Percentiles rank a stretch among this genome's conserved stretches.
phyloP scores from a whole-genome alignment of 2,888 invertebrate genomes.

The Portevinia maculata region DNA sequence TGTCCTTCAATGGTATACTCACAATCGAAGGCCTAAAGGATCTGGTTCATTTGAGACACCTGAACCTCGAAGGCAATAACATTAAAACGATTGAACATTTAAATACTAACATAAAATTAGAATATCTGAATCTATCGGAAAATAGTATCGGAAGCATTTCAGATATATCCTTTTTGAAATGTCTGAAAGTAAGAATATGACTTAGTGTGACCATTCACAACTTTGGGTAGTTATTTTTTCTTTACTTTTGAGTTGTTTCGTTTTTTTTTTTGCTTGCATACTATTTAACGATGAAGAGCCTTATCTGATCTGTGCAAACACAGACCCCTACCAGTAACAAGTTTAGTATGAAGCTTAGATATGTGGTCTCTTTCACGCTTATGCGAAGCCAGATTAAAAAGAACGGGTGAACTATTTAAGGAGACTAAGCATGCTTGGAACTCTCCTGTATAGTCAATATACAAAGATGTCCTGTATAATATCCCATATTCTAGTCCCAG shows the following conservation, averaged over 20 bases:
- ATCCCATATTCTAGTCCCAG: no score
- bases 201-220: slow-evolving; percentile 18
- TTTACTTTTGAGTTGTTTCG: slow-evolving; percentile 2
- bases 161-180: slow-evolving; percentile 92
- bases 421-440: no score
- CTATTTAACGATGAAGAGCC: no score
- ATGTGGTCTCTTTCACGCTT: no score
- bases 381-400: no score
- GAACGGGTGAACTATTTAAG: no score
- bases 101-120: slow-evolving; percentile 90
- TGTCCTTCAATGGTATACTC: slow-evolving; percentile 94
- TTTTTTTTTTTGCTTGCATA: slow-evolving; percentile 10
- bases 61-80: slow-evolving; percentile 94
- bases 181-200: slow-evolving; percentile 88
- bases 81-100: slow-evolving; percentile 97
- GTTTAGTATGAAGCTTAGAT: no score
- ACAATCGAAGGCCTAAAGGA: slow-evolving; percentile 95
- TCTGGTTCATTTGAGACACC: slow-evolving; percentile 89
- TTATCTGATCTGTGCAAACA: no score
- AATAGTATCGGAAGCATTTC: slow-evolving; percentile 93
- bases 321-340: no score
- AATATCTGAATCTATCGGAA: slow-evolving; percentile 93
- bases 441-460: no score
- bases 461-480: no score
- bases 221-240: slow-evolving; percentile 17